Evolutionary conservation across 2,113 vertebrate species (phyloP).

Genomic region (Petaurus breviceps): DNA sequence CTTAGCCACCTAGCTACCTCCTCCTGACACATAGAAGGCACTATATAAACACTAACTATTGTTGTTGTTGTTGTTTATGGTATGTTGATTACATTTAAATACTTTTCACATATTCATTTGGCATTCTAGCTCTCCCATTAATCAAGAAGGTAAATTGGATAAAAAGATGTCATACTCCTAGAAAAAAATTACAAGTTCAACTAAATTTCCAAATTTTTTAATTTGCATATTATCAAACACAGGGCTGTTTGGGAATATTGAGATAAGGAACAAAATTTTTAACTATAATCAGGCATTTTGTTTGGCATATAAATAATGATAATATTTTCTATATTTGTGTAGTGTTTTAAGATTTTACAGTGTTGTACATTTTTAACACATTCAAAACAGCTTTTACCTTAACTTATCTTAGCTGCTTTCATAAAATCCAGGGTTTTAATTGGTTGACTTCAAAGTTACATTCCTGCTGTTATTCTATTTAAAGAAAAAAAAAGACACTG

Average conservation of each 20-base stretch:
- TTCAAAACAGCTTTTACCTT: not conserved
- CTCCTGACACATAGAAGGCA: not conserved
- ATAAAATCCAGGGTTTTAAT: not conserved
- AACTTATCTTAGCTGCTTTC: not conserved
- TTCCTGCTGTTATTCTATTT: not conserved
- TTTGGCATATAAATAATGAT: not conserved
- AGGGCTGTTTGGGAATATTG: not conserved
- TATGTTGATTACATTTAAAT: not conserved
- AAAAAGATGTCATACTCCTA: not conserved
- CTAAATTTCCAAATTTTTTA: not conserved
- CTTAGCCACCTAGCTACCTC: not conserved
- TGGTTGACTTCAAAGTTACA: not conserved
- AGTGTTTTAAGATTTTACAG: not conserved
- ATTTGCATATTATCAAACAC: not conserved
- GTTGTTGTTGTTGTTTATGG: not conserved
- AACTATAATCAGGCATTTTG: not conserved
- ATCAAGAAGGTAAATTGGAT: not conserved
- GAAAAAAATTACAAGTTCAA: not conserved
- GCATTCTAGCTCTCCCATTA: not conserved
- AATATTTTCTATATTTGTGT: not conserved
- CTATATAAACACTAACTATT: not conserved
- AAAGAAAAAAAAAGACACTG: not conserved
- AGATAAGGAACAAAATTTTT: not conserved
- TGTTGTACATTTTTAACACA: not conserved
- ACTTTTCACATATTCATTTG: not conserved